These are phyloP conservation scores for Adelosebastes latens DNA, from an alignment of 2,797 vertebrate genomes.

Conservation along the genomic window DNA sequence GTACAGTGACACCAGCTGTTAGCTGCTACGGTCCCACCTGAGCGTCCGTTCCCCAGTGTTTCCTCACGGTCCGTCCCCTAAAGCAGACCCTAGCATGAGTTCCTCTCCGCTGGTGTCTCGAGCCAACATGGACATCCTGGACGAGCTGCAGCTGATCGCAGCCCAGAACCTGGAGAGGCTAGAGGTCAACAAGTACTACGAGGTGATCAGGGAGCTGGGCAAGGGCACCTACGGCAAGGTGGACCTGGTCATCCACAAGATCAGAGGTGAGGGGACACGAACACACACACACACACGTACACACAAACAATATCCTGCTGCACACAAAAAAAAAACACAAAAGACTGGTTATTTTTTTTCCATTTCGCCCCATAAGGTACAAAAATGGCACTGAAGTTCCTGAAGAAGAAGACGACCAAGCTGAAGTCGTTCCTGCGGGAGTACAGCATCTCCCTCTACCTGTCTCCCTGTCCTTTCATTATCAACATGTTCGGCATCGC, in stretches of 20 bases:
- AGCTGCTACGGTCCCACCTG: slow-evolving; percentile 38
- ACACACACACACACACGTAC: not conserved
- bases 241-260: slow-evolving; percentile 88
- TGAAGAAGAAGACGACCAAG: slow-evolving; percentile 89
- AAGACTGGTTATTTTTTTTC: not conserved
- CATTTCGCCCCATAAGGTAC: slow-evolving; percentile 72
- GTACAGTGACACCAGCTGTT: slow-evolving; percentile 52
- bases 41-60: not conserved
- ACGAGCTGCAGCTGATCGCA: slow-evolving; percentile 87
- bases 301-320: not conserved
- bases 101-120: slow-evolving; percentile 82
- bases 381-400: slow-evolving; percentile 89
- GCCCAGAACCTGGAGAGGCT: slow-evolving; percentile 87
- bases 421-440: slow-evolving; percentile 88
- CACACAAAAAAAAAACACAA: fast-evolving
- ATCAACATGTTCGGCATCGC: slow-evolving; percentile 89
- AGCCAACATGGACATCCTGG: slow-evolving; percentile 84
- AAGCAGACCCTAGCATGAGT: slow-evolving; percentile 73
- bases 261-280: slow-evolving; percentile 78
- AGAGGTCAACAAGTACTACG: slow-evolving; percentile 87
- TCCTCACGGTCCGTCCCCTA: slow-evolving; percentile 7
- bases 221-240: slow-evolving; percentile 90
- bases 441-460: slow-evolving; percentile 88
- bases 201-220: slow-evolving; percentile 87
- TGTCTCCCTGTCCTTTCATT: slow-evolving; percentile 88